Evolutionary conservation across 2,888 invertebrate species (phyloP), one percentile per base, ranked within the genome.

Genomic region (Podabrus alpinus): DNA sequence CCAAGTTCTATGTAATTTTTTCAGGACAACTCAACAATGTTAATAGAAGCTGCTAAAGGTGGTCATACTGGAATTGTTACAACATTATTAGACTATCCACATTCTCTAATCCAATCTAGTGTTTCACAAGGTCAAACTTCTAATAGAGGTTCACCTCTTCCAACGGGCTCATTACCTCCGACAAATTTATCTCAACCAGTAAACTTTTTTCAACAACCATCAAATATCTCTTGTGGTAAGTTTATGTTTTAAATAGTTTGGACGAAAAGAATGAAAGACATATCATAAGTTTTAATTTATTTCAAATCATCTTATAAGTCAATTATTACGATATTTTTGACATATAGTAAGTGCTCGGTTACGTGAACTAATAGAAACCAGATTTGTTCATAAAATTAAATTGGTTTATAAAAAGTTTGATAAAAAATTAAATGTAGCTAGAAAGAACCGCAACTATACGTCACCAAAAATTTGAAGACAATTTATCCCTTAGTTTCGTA

Each of bases 31-130:
- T 97, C 97, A 77, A 98, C 98, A 71, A 99, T 98, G 94, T 91
- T 99, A 81, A 98, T 99, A 83, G 99, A 99, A 88, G 99, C 98
- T 69, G 96, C 99, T 67, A 98, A 98, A 88, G 98, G 98, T 68
- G 99, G 99, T 0, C 98, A 99, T 88, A 97, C 97, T 17, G 93
- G 93, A 80, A 97, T 99, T 74, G 98, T 99, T 76, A 96, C 97
- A 88, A 89, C 98, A 82, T 89, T 99, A 80, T 91, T 99, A 80
- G 98, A 99, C 88, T 98, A 95, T 89, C 97, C 97, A 25, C 95
- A 95, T 88, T 92, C 94, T 84, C 92, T 94, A 86, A 91, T 94
- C 90, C 89, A 94, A 89, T 79, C 85, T 78, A 85, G 82, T 15
- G 85, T 86, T 84, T 80, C 86, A 73, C 86, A 87, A n/a, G 86